Percentiles rank a stretch among this genome's conserved stretches.
Evolutionary conservation across 1,140 invertebrate genomes (phyloP).

Genomic region (Nylanderia fulva): DNA sequence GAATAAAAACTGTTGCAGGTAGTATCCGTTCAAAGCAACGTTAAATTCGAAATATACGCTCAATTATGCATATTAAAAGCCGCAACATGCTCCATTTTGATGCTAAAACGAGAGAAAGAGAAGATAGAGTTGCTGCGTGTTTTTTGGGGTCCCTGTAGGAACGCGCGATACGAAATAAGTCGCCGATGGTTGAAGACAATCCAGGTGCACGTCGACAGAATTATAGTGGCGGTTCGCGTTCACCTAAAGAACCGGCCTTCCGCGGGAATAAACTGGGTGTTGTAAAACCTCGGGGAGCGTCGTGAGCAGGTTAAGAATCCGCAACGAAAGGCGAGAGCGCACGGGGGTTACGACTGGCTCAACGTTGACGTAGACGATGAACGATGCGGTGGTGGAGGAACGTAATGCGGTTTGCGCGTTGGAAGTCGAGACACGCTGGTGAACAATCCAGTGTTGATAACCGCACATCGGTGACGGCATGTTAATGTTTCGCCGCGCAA

Average conservation of each 20-base stretch:
- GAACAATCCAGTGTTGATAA: constrained; percentile 80
- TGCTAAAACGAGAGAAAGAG: neutral
- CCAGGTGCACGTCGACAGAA: constrained; percentile 33
- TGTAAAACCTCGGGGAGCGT: constrained; percentile 65
- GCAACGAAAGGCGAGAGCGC: constrained; percentile 31
- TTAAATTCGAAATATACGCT: constrained; percentile 8
- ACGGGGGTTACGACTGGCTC: constrained; percentile 40
- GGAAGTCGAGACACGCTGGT: constrained; percentile 76
- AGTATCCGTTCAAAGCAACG: constrained; percentile 10
- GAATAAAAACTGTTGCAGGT: neutral
- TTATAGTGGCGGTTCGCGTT: constrained; percentile 56
- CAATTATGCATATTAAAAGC: neutral
- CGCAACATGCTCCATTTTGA: neutral
- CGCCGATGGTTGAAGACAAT: constrained; percentile 62
- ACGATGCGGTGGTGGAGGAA: constrained; percentile 51
- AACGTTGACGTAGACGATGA: constrained; percentile 40
- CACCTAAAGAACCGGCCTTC: constrained; percentile 54
- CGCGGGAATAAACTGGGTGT: constrained; percentile 53
- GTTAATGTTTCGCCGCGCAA: constrained; percentile 77
- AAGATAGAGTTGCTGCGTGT: neutral
- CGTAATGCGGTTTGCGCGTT: constrained; percentile 70
- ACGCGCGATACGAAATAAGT: constrained; percentile 59
- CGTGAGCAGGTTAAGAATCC: constrained; percentile 60
- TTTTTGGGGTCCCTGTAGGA: constrained; percentile 27
- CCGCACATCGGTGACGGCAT: constrained; percentile 76